These are phyloP conservation scores for Antitype chi DNA, from an alignment of 2,888 invertebrate species.

Conservation along the genomic window DNA sequence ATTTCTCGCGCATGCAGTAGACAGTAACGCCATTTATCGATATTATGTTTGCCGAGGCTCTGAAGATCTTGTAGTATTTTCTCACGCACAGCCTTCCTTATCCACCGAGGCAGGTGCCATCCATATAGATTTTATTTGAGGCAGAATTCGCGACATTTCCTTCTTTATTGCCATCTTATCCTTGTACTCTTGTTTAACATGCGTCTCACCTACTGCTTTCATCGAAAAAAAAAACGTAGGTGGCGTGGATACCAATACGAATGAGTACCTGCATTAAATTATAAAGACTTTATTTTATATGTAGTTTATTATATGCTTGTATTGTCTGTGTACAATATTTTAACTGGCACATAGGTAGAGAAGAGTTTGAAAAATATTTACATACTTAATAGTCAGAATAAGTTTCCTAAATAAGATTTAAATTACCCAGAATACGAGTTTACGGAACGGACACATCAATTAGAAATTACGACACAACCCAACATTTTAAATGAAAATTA, in stretches of 20 bases:
- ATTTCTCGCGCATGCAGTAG: background rate
- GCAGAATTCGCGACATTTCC: constrained; percentile 60
- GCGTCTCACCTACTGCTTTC: constrained; percentile 38
- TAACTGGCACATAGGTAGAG: background rate
- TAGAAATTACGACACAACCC: background rate
- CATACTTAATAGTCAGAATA: background rate
- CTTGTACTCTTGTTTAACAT: constrained; percentile 62
- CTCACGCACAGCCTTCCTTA: constrained; percentile 50
- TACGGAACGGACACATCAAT: background rate
- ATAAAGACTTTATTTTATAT: background rate
- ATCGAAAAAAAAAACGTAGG: constrained; percentile 34
- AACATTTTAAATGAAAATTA: constrained; percentile 29
- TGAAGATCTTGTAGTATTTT: constrained; percentile 60
- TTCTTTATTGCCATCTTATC: constrained; percentile 67
- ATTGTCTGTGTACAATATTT: background rate
- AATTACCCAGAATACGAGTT: background rate
- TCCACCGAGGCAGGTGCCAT: constrained; percentile 42
- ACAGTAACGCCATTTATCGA: constrained; percentile 58
- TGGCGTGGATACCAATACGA: background rate
- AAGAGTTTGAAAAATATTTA: background rate
- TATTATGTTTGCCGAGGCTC: constrained; percentile 66
- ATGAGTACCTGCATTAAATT: constrained; percentile 8
- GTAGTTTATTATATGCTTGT: background rate
- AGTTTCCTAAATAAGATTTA: background rate
- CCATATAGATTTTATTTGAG: constrained; percentile 60